Evolutionary conservation across 2,797 vertebrate species (phyloP).

Genomic region (Momotus momota): DNA sequence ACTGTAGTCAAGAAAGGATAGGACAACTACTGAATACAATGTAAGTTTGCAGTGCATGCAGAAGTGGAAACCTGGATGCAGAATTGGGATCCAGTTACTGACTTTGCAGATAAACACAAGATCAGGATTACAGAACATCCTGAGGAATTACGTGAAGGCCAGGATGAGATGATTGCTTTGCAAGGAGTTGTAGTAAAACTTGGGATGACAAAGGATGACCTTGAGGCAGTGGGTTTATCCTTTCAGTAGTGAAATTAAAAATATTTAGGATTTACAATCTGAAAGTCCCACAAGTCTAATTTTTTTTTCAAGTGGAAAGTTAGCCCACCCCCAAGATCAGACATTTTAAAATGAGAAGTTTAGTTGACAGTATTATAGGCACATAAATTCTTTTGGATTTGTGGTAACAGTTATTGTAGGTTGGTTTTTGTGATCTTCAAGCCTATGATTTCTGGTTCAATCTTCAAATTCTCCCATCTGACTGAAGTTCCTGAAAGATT

Average conservation of each 20-base stretch:
- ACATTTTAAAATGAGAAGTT: not conserved
- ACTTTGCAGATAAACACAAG: conserved; percentile 44
- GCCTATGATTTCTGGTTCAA: not conserved
- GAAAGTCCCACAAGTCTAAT: not conserved
- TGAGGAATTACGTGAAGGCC: not conserved
- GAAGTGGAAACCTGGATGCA: not conserved
- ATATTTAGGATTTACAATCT: not conserved
- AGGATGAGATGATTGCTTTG: not conserved
- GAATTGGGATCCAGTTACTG: not conserved
- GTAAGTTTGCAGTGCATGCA: conserved; percentile 12
- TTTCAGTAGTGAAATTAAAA: not conserved
- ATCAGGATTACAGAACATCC: not conserved
- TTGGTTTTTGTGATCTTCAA: not conserved
- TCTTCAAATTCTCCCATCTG: not conserved
- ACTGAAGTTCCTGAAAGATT: not conserved
- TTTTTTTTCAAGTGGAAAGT: not conserved
- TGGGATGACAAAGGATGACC: not conserved
- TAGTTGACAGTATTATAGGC: not conserved
- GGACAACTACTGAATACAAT: not conserved
- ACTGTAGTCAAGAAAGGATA: not conserved
- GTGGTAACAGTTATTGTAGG: not conserved
- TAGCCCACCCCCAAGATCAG: not conserved
- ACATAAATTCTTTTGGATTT: not conserved
- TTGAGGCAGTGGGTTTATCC: not conserved
- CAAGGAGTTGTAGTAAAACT: not conserved